phyloP scores from a whole-genome alignment of 2,888 invertebrate species.

The Labia minor region DNA sequence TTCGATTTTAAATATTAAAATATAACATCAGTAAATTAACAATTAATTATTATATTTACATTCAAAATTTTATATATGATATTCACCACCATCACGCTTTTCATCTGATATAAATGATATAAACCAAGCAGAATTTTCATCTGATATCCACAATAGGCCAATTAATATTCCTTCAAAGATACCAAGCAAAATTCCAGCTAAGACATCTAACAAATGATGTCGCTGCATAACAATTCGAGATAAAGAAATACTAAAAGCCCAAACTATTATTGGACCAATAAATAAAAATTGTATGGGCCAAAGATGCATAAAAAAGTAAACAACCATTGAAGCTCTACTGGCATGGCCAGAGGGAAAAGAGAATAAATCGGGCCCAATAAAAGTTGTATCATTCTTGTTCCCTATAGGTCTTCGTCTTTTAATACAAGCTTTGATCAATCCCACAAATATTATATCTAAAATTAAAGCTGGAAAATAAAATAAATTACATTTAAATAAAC shows the following conservation, averaged over 20 bases:
- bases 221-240: slow-evolving; percentile 74
- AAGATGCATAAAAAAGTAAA: slow-evolving; percentile 57
- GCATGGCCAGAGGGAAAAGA: slow-evolving; percentile 93
- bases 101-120: slow-evolving; percentile 55
- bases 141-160: slow-evolving; percentile 58
- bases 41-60: too few species aligned
- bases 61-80: slow-evolving; percentile 44
- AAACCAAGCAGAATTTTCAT: slow-evolving; percentile 47
- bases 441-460: slow-evolving; percentile 67
- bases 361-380: slow-evolving; percentile 73
- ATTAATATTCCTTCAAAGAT: slow-evolving; percentile 51
- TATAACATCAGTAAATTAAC: too few species aligned
- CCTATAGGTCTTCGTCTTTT: slow-evolving; percentile 64
- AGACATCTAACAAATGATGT: slow-evolving; percentile 78
- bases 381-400: slow-evolving; percentile 47
- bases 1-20: too few species aligned
- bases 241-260: slow-evolving; percentile 61
- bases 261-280: slow-evolving; percentile 54
- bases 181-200: slow-evolving; percentile 64
- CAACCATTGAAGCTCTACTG: slow-evolving; percentile 67
- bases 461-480: slow-evolving; percentile 55
- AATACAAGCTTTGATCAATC: slow-evolving; percentile 62
- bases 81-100: slow-evolving; percentile 56
- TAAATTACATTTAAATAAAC: slow-evolving; percentile 22
- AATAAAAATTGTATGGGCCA: slow-evolving; percentile 51